A percentile compares a stretch with the other conserved stretches of the same genome.
Conservation (phyloP, 2,888 invertebrate species). For the Hyles lineata region DNA sequence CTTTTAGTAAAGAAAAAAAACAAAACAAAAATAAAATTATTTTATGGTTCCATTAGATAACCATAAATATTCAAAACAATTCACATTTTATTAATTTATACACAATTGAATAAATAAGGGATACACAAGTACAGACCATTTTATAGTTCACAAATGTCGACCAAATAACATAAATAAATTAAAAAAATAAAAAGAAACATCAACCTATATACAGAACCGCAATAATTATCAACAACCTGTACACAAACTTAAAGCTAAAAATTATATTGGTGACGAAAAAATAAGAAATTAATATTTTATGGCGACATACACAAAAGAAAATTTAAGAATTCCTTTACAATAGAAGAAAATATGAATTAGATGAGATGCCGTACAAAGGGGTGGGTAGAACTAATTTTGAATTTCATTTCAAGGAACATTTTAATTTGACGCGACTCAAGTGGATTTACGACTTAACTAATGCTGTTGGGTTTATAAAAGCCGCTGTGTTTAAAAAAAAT, state of each 20-base stretch:
- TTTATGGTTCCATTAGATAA: neutral
- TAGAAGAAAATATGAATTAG: no score
- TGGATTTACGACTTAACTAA: no score
- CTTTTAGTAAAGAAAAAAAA: neutral
- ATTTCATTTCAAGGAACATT: neutral
- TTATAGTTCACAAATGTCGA: neutral
- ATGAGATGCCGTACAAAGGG: no score
- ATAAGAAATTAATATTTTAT: neutral
- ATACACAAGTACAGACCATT: no score
- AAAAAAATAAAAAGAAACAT: neutral
- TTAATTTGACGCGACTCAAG: no score
- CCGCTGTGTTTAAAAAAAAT: no score
- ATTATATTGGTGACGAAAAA: slow-evolving; percentile 5
- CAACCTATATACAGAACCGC: neutral
- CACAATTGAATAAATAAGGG: no score
- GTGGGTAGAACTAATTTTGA: neutral
- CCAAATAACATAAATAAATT: neutral
- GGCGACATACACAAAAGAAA: neutral
- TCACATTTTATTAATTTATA: no score
- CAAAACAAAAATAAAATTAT: neutral
- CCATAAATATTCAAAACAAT: no score
- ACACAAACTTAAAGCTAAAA: slow-evolving; percentile 8
- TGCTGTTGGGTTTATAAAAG: no score
- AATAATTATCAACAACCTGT: slow-evolving; percentile 12
- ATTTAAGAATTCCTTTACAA: neutral